These are phyloP conservation scores for Leuctra nigra DNA, from an alignment of 2,888 invertebrate genomes.

Conservation along the genomic window DNA sequence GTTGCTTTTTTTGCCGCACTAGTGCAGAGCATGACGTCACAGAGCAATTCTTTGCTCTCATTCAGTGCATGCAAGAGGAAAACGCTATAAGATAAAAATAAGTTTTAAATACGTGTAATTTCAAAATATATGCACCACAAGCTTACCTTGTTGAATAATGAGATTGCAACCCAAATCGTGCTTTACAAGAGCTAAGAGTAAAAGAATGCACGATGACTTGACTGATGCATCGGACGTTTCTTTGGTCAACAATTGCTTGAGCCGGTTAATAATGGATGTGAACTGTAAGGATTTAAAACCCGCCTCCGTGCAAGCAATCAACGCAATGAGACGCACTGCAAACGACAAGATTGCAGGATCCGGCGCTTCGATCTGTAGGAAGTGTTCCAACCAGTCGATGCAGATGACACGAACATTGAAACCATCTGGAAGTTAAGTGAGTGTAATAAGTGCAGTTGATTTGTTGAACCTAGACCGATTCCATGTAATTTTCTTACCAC, in stretches of 20 bases:
- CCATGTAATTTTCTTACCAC: neutral
- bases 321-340: conserved; percentile 54
- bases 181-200: conserved; percentile 51
- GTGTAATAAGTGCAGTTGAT: neutral
- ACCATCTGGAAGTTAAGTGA: neutral
- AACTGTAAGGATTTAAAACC: conserved; percentile 50
- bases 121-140: too few species aligned
- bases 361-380: conserved; percentile 34
- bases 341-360: conserved; percentile 51
- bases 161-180: conserved; percentile 60
- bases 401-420: neutral
- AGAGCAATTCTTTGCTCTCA: too few species aligned
- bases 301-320: conserved; percentile 51
- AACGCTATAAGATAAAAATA: neutral
- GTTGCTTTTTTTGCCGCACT: too few species aligned
- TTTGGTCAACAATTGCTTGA: conserved; percentile 38
- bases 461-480: neutral
- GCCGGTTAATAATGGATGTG: conserved; percentile 40
- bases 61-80: too few species aligned
- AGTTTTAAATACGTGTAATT: neutral
- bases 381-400: conserved; percentile 29
- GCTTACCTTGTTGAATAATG: conserved; percentile 42
- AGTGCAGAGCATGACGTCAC: too few species aligned
- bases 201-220: conserved; percentile 59
- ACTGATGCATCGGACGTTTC: conserved; percentile 50